Evolutionary conservation across 2,888 invertebrate species (phyloP), one percentile per base, ranked within the genome.

Genomic region (Eulithis testata): DNA sequence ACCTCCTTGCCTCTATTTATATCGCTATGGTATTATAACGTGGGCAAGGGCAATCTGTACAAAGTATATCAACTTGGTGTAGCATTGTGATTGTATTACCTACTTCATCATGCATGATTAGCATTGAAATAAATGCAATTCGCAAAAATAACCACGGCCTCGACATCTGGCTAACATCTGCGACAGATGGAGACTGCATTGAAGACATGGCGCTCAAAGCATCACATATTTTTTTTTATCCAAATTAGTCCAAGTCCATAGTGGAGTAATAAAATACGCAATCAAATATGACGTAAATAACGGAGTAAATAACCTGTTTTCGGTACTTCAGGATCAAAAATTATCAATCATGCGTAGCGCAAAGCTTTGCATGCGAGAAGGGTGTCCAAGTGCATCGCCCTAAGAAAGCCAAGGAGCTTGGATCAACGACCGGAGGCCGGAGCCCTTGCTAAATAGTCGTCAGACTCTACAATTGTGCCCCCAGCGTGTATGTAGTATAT

Each of bases 361-460:
- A 31, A 69, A 71, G 73, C 68, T 70, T 75, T 77, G 66, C 70
- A 55, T 68, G 66, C 63, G 60, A 54, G 59, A 76, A 73, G 63
- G 65, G 72, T 76, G 70, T 75, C 73, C 72, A 79, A 81, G 89
- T 82, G 82, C 91, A 86, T 84, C 85, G 88, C 87, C 89, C 88
- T 85, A 84, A 82, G 82, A 81, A 82, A 82, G 79, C 86, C 83
- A 76, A 78, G 81, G 76, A 82, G 80, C 79, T 78, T 81, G 84
- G 92, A 86, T 80, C 92, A 90, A 86, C 84, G 91, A 91, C 91
- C 89, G 81, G 77, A 84, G 87, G 90, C 91, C 89, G 80, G 79
- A 84, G 87, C 87, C 89, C 88, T 88, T 87, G 78, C 82, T 83
- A 84, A 83, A 85, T 86, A 86, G 82, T 81, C 76, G 78, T 74